Percentiles rank a stretch among this genome's conserved stretches.
These are phyloP conservation scores for Heterotis niloticus DNA, from an alignment of 2,113 vertebrate species.

Conservation along the genomic window DNA sequence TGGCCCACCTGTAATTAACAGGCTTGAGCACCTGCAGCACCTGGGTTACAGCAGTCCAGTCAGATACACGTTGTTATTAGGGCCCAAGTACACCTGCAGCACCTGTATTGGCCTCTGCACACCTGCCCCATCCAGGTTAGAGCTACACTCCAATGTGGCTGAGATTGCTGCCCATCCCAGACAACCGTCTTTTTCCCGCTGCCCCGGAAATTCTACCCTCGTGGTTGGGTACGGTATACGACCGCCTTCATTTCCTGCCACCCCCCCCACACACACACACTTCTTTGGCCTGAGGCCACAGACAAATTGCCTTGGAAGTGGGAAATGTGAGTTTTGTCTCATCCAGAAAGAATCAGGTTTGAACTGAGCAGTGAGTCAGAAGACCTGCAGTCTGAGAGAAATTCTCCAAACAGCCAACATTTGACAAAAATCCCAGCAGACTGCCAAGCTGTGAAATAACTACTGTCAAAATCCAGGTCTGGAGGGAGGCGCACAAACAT, in stretches of 20 bases:
- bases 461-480: conserved; percentile 22
- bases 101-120: neutral
- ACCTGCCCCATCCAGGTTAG: neutral
- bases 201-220: conserved; percentile 1
- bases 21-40: conserved; percentile 1
- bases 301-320: conserved; percentile 24
- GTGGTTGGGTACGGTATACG: neutral
- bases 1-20: conserved; percentile 11
- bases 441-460: conserved; percentile 23
- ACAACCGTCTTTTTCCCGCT: neutral
- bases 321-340: conserved; percentile 10
- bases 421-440: conserved; percentile 2
- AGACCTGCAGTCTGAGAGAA: neutral
- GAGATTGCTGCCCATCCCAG: neutral
- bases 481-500: conserved; percentile 20
- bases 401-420: conserved; percentile 1
- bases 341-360: conserved; percentile 20
- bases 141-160: neutral
- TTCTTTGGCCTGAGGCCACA: neutral
- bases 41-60: neutral
- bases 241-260: neutral
- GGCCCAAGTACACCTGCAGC: conserved; percentile 7
- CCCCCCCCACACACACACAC: too few species aligned
- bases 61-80: neutral
- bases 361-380: neutral